Conservation (phyloP, 2,797 vertebrate species). For the Pterois miles region DNA sequence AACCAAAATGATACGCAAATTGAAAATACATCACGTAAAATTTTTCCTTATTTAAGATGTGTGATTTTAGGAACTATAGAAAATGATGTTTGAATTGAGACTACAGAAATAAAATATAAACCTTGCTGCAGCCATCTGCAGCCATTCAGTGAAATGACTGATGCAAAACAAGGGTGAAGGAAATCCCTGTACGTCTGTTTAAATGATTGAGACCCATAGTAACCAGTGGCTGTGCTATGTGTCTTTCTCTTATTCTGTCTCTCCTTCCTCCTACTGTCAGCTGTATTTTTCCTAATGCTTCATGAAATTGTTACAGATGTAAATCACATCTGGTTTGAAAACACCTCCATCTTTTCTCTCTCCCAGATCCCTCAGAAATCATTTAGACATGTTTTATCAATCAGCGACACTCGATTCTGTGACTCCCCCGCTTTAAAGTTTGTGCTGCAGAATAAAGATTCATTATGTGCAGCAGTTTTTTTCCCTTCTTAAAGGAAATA, state of each 20-base stretch:
- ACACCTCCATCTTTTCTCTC: conserved; percentile 48
- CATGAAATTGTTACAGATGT: conserved; percentile 45
- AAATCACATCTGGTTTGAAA: conserved; percentile 59
- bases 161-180: conserved; percentile 16
- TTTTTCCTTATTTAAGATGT: background rate
- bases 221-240: background rate
- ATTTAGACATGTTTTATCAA: conserved; percentile 32
- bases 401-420: conserved; percentile 15
- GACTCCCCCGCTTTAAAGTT: conserved; percentile 18
- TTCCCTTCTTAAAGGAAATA: conserved; percentile 6
- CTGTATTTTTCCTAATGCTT: background rate
- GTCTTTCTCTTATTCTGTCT: conserved; percentile 13
- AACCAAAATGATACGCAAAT: background rate
- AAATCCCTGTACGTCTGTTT: conserved; percentile 52
- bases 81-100: background rate
- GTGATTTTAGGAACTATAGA: background rate
- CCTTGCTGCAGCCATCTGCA: background rate
- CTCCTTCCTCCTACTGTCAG: conserved; percentile 51
- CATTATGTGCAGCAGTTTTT: background rate
- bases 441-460: background rate
- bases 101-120: background rate
- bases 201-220: conserved; percentile 33
- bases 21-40: background rate
- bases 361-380: conserved; percentile 41
- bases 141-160: conserved; percentile 12